A percentile compares a stretch with the other conserved stretches of the same genome.
These are phyloP conservation scores for Nettapus auritus DNA, from an alignment of 2,113 vertebrate genomes.

Conservation along the genomic window DNA sequence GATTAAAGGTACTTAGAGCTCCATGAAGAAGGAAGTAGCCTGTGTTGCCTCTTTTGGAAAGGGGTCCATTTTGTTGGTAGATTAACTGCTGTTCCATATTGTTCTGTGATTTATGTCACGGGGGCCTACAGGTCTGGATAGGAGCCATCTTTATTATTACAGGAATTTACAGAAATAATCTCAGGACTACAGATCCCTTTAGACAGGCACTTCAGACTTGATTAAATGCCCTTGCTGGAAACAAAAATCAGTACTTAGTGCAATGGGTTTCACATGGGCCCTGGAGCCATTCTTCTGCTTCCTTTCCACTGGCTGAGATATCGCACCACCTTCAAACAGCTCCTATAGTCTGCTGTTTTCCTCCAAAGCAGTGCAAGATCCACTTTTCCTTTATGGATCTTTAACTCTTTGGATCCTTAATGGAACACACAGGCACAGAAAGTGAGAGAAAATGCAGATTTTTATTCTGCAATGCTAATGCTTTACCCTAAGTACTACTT, in stretches of 20 bases:
- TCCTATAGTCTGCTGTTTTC: not conserved
- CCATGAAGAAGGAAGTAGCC: not conserved
- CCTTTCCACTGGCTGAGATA: not conserved
- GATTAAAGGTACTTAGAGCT: not conserved
- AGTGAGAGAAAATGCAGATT: not conserved
- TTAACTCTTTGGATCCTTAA: conserved; percentile 31
- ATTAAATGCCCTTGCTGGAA: conserved; percentile 52
- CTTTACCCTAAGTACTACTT: not conserved
- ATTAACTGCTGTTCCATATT: not conserved
- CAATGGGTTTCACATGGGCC: conserved; percentile 39
- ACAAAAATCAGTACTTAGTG: conserved; percentile 39
- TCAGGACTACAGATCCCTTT: conserved; percentile 35
- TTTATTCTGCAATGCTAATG: not conserved
- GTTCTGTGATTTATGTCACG: conserved; percentile 15
- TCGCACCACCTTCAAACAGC: conserved; percentile 11
- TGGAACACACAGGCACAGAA: not conserved
- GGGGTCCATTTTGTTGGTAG: not conserved
- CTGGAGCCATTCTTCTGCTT: conserved; percentile 25
- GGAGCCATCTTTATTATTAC: conserved; percentile 31
- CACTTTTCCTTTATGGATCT: not conserved
- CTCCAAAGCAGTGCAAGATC: conserved; percentile 3
- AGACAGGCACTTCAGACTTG: conserved; percentile 56
- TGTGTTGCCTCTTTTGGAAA: not conserved
- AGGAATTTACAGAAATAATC: conserved; percentile 40
- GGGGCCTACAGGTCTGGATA: not conserved